Conservation (phyloP, 2,113 vertebrate genomes). For the Amphiprion percula region DNA sequence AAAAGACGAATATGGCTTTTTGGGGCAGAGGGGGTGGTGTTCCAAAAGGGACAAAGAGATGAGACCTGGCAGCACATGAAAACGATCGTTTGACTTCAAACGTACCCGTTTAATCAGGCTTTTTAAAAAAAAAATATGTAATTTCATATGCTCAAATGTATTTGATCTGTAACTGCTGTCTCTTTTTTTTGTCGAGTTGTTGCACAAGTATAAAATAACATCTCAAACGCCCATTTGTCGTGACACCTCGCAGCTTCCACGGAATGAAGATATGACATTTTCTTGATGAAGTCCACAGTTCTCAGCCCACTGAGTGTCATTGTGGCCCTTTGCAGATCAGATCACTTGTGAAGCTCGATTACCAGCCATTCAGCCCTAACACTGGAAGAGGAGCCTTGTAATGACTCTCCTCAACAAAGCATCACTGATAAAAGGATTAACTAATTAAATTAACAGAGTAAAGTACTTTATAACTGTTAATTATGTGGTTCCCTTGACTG, state of each 20-base stretch:
- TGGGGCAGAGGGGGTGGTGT: constrained; percentile 11
- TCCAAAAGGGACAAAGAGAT: constrained; percentile 45
- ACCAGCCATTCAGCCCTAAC: constrained; percentile 61
- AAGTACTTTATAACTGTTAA: constrained; percentile 89
- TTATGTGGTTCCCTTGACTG: constrained; percentile 83
- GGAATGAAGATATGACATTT: constrained; percentile 37
- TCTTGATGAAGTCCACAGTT: constrained; percentile 27
- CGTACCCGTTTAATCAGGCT: constrained; percentile 52
- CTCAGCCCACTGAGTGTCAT: constrained; percentile 43
- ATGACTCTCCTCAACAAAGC: constrained; percentile 80
- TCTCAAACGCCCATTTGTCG: constrained; percentile 5
- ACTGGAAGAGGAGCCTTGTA: constrained; percentile 73
- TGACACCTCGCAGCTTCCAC: neutral
- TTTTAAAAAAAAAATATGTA: neutral
- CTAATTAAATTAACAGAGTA: constrained; percentile 88
- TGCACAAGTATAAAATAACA: constrained; percentile 15
- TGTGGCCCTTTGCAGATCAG: constrained; percentile 52
- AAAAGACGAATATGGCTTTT: constrained; percentile 54
- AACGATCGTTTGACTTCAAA: constrained; percentile 65
- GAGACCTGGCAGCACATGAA: constrained; percentile 57
- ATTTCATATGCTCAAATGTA: constrained; percentile 24
- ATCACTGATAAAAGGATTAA: constrained; percentile 86
- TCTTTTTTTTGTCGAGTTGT: constrained; percentile 35
- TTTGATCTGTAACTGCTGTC: constrained; percentile 37
- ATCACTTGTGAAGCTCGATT: constrained; percentile 70